Evolutionary conservation across 2,888 invertebrate genomes (phyloP).

Genomic region (Eristalis intricaria): DNA sequence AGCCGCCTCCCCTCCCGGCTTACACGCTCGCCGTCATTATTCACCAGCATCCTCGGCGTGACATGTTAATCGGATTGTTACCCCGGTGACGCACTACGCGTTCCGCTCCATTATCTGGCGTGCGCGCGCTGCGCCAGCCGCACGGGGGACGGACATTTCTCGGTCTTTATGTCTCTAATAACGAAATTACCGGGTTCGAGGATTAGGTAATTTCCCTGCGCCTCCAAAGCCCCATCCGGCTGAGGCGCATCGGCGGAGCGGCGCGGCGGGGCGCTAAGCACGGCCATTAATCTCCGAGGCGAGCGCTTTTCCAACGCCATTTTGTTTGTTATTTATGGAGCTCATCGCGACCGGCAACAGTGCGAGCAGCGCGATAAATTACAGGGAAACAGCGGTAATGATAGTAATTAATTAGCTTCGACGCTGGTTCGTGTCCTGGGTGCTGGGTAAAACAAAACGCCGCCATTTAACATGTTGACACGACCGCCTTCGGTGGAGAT

Average conservation of each 20-base stretch:
- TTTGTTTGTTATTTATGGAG: conserved; percentile 59
- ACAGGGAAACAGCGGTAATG: conserved; percentile 46
- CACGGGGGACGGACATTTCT: conserved; percentile 37
- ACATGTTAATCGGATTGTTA: conserved; percentile 70
- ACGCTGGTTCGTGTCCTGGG: conserved; percentile 4
- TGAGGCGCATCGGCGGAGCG: not conserved
- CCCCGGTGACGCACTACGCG: conserved; percentile 65
- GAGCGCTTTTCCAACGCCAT: conserved; percentile 57
- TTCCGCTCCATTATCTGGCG: conserved; percentile 49
- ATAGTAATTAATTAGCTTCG: conserved; percentile 56
- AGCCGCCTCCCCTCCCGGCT: conserved; percentile 3
- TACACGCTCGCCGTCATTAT: conserved; percentile 45
- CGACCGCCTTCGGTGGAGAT: conserved; percentile 46
- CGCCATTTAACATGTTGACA: conserved; percentile 52
- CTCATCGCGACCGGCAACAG: conserved; percentile 29
- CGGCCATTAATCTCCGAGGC: conserved; percentile 39
- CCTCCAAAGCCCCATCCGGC: not conserved
- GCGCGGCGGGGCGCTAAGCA: conserved; percentile 43
- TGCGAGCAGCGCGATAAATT: conserved; percentile 50
- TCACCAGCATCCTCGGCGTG: conserved; percentile 59
- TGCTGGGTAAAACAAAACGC: conserved; percentile 18
- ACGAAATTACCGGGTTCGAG: conserved; percentile 45
- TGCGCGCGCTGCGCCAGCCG: conserved; percentile 5
- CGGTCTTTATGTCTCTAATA: conserved; percentile 60
- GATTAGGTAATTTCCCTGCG: conserved; percentile 56